These are phyloP conservation scores for Scaptomyza cyrtandrae DNA, from an alignment of 2,888 invertebrate species.

Conservation along the genomic window DNA sequence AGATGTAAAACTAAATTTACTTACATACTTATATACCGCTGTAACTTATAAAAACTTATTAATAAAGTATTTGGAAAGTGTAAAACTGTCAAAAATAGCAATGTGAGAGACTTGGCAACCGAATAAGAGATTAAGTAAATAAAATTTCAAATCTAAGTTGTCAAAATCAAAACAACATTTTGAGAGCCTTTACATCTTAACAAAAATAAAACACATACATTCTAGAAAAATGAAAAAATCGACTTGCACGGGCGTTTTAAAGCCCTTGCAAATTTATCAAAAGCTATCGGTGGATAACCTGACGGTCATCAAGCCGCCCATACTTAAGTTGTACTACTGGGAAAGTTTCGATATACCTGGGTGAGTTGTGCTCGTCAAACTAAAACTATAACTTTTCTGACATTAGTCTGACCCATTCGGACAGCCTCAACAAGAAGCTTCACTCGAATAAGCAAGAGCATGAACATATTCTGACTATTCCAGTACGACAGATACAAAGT, in stretches of 20 bases:
- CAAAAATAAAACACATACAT: not conserved
- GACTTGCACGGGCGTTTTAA: conserved; percentile 42
- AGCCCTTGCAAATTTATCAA: conserved; percentile 47
- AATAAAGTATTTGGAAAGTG: too few relatives aligned
- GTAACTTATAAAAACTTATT: too few relatives aligned
- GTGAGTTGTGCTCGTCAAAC: conserved; percentile 37
- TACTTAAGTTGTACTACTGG: conserved; percentile 79
- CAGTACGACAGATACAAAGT: conserved; percentile 75
- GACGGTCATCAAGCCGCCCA: conserved; percentile 70
- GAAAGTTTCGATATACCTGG: conserved; percentile 73
- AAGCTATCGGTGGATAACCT: conserved; percentile 77
- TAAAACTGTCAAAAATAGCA: too few relatives aligned
- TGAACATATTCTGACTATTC: conserved; percentile 68
- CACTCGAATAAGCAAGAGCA: conserved; percentile 47
- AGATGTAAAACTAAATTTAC: too few relatives aligned
- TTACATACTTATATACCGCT: too few relatives aligned
- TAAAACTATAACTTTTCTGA: too few relatives aligned
- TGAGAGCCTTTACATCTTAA: not conserved
- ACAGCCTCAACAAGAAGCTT: conserved; percentile 71
- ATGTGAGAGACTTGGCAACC: not conserved
- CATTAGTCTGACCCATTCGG: not conserved
- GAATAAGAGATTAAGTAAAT: not conserved
- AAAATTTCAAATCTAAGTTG: not conserved
- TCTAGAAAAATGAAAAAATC: not conserved
- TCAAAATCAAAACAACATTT: conserved; percentile 16